A percentile compares a stretch with the other conserved stretches of the same genome.
These are phyloP conservation scores for Acipenser transmontanus DNA, from an alignment of 2,797 vertebrate species.

Conservation along the genomic window DNA sequence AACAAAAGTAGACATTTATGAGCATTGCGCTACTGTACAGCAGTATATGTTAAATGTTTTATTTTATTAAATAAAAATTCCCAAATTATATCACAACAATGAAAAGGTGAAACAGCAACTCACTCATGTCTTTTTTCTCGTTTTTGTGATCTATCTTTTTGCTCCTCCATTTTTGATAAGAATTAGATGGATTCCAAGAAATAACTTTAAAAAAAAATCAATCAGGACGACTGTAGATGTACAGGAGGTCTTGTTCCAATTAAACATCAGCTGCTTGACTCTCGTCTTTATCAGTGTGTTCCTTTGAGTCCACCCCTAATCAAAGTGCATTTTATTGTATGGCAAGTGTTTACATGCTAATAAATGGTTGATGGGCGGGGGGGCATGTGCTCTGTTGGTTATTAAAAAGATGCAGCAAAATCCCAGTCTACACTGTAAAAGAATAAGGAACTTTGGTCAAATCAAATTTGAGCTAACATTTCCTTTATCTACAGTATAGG, in stretches of 20 bases:
- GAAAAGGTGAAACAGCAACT: background rate
- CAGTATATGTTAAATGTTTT: background rate
- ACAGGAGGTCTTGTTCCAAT: background rate
- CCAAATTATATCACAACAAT: too few relatives aligned
- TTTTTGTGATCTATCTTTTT: constrained; percentile 44
- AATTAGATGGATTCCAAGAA: constrained; percentile 15
- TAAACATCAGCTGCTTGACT: too few relatives aligned
- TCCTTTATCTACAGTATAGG: too few relatives aligned
- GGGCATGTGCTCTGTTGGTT: constrained; percentile 24
- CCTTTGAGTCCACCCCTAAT: constrained; percentile 18
- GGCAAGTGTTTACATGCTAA: too few relatives aligned
- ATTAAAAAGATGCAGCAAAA: constrained; percentile 36
- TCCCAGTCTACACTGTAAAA: background rate
- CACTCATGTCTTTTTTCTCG: constrained; percentile 56
- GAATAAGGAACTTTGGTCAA: too few relatives aligned
- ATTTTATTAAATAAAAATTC: background rate
- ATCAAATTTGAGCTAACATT: too few relatives aligned
- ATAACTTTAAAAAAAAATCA: background rate
- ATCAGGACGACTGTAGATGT: constrained; percentile 1
- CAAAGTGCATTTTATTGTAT: constrained; percentile 23
- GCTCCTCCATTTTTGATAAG: constrained; percentile 45
- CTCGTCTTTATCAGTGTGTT: background rate
- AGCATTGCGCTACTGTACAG: constrained; percentile 12
- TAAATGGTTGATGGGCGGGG: too few relatives aligned
- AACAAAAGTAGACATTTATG: constrained; percentile 31